A percentile compares a stretch with the other conserved stretches of the same genome.
Conservation (phyloP, 2,113 vertebrate species). For the Ciconia stormi region DNA sequence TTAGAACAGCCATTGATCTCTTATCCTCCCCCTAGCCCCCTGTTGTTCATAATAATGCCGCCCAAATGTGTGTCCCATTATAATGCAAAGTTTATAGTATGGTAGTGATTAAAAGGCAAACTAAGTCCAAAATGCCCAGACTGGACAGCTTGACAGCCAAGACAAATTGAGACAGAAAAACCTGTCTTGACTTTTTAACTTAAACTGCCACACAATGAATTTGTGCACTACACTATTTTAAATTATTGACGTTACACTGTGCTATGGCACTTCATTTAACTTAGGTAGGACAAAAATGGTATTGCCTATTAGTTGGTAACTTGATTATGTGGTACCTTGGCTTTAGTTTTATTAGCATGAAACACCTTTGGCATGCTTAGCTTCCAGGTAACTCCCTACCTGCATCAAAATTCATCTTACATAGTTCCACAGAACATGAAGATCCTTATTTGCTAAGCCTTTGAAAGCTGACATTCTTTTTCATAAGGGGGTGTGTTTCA, state of each 20-base stretch:
- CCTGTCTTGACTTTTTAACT: slow-evolving; percentile 60
- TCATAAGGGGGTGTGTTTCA: slow-evolving; percentile 61
- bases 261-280: slow-evolving; percentile 77
- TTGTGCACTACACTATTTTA: slow-evolving; percentile 78
- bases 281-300: slow-evolving; percentile 74
- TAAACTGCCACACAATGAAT: slow-evolving; percentile 69
- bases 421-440: slow-evolving; percentile 73
- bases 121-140: slow-evolving; percentile 23
- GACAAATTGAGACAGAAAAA: neutral
- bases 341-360: slow-evolving; percentile 83
- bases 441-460: slow-evolving; percentile 78
- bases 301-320: slow-evolving; percentile 78
- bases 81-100: slow-evolving; percentile 52
- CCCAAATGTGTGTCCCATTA: slow-evolving; percentile 47
- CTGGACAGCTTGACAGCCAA: slow-evolving; percentile 60
- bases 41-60: slow-evolving; percentile 42
- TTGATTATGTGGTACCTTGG: slow-evolving; percentile 80
- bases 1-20: slow-evolving; percentile 59
- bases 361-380: slow-evolving; percentile 82
- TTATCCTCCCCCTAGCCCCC: slow-evolving; percentile 19
- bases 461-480: slow-evolving; percentile 66
- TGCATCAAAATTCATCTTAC: slow-evolving; percentile 72
- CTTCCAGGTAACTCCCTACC: slow-evolving; percentile 74
- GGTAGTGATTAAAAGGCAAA: slow-evolving; percentile 50
- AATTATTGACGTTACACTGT: slow-evolving; percentile 77